A percentile compares a stretch with the other conserved stretches of the same genome.
These are phyloP conservation scores for Pseudococcus jackbeardsleyi DNA, from an alignment of 2,888 invertebrate species.

Conservation along the genomic window DNA sequence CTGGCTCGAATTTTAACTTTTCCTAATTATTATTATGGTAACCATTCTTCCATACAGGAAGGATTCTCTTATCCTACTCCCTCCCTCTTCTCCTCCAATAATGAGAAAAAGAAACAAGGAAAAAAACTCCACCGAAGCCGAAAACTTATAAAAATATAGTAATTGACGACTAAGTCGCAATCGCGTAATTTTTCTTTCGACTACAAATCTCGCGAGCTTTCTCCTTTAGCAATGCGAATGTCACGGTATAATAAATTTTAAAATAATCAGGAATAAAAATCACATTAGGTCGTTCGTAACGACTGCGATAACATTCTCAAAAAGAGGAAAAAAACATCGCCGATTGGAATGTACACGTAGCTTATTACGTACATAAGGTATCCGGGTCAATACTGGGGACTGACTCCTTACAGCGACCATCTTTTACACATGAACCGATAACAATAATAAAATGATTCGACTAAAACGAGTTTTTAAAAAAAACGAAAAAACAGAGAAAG, in stretches of 20 bases:
- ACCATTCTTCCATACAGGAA: background rate
- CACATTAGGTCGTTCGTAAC: slow-evolving; percentile 7
- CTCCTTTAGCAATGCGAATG: background rate
- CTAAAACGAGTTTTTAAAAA: background rate
- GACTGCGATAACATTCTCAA: slow-evolving; percentile 12
- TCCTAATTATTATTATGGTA: background rate
- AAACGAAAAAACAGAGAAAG: background rate
- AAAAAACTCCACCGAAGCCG: background rate
- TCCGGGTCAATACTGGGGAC: background rate
- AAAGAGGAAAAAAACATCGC: background rate
- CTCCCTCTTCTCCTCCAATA: background rate
- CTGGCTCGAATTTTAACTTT: background rate
- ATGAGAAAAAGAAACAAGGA: background rate
- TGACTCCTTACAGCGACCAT: background rate
- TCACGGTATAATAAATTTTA: background rate
- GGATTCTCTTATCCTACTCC: background rate
- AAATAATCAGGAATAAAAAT: slow-evolving; percentile 17
- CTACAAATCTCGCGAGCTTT: background rate
- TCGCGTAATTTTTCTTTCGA: slow-evolving; percentile 22
- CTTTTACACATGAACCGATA: background rate
- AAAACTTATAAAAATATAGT: slow-evolving; percentile 28
- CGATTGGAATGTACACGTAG: slow-evolving; percentile 10
- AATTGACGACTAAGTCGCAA: slow-evolving; percentile 52
- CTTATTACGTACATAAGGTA: background rate
- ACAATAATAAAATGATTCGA: slow-evolving; percentile 6